Evolutionary conservation across 2,888 invertebrate species (phyloP).

Genomic region (Calameuta filiformis): DNA sequence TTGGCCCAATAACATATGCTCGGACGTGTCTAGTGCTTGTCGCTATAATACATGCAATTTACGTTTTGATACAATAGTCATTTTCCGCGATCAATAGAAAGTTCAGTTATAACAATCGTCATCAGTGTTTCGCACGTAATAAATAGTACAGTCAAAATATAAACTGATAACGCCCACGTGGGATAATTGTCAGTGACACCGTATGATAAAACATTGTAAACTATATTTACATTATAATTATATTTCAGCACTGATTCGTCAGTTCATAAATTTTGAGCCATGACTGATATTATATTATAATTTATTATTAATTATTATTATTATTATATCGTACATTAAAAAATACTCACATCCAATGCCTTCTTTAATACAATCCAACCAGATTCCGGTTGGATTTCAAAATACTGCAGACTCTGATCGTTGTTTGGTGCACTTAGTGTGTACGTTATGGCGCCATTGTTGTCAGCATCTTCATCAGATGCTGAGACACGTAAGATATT

Average conservation of each 20-base stretch:
- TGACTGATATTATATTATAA: neutral
- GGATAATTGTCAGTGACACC: no score
- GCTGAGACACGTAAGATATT: constrained; percentile 95
- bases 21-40: neutral
- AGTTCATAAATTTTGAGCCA: neutral
- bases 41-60: neutral
- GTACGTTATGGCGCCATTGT: constrained; percentile 95
- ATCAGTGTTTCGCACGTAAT: neutral
- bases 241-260: neutral
- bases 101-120: neutral
- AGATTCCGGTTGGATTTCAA: constrained; percentile 95
- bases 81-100: neutral
- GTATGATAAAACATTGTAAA: neutral
- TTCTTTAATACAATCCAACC: constrained; percentile 97
- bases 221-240: no score
- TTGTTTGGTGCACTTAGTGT: constrained; percentile 90
- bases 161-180: no score
- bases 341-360: constrained; percentile 93
- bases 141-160: neutral
- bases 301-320: neutral
- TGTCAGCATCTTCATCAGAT: constrained; percentile 96
- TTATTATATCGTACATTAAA: neutral
- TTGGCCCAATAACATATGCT: neutral
- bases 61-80: neutral
- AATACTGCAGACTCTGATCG: constrained; percentile 86